These are phyloP conservation scores for Venturia canescens DNA, from an alignment of 1,140 invertebrate genomes.

Conservation along the genomic window DNA sequence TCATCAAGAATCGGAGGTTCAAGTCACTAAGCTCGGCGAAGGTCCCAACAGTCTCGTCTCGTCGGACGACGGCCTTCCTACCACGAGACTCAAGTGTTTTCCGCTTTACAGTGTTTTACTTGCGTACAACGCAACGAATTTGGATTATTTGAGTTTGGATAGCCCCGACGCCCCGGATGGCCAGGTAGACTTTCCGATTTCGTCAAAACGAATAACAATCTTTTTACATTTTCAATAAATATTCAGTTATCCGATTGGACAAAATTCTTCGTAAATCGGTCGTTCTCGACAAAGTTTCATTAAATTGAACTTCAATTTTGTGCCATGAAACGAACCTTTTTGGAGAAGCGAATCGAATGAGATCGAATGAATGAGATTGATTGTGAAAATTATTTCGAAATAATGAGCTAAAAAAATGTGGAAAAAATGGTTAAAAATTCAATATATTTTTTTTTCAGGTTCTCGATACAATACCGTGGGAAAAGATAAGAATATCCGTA, in stretches of 20 bases:
- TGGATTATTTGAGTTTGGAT: slow-evolving; percentile 86
- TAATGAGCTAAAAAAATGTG: too few species aligned
- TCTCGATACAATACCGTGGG: slow-evolving; percentile 75
- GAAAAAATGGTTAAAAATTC: background rate
- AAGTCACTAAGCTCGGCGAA: slow-evolving; percentile 78
- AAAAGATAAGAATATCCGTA: slow-evolving; percentile 71
- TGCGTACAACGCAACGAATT: slow-evolving; percentile 83
- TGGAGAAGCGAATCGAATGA: too few species aligned
- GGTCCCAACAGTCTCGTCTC: slow-evolving; percentile 76
- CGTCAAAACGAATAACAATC: background rate
- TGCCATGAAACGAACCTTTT: too few species aligned
- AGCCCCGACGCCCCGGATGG: slow-evolving; percentile 71
- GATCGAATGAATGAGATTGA: too few species aligned
- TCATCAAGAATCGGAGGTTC: slow-evolving; percentile 80
- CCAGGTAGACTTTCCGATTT: slow-evolving; percentile 52
- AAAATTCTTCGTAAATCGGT: too few species aligned
- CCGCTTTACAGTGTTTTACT: slow-evolving; percentile 88
- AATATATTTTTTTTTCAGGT: slow-evolving; percentile 60
- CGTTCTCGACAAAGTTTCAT: too few species aligned
- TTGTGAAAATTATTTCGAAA: too few species aligned
- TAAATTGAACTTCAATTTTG: too few species aligned
- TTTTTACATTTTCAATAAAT: slow-evolving; percentile 19
- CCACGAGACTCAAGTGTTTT: slow-evolving; percentile 88
- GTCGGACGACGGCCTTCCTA: slow-evolving; percentile 74
- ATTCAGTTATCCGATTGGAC: too few species aligned